Percentiles rank a stretch among this genome's conserved stretches.
phyloP scores from a whole-genome alignment of 23 tunicate genomes.

The Trididemnum clinides region DNA sequence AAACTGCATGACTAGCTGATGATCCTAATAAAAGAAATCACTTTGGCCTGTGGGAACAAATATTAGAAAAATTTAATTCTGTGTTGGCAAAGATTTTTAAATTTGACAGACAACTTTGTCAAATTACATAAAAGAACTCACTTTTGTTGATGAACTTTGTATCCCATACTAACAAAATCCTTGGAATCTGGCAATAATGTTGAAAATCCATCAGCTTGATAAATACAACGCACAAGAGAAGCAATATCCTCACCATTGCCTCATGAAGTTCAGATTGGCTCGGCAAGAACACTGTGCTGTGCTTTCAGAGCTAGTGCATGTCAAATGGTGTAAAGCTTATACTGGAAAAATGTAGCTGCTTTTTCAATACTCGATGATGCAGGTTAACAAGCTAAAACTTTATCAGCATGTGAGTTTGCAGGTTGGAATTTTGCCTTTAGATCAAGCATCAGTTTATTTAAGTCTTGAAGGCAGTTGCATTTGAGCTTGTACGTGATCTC shows the following conservation, averaged over 20 bases:
- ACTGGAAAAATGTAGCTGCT: background rate
- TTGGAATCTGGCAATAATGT: background rate
- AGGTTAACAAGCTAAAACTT: background rate
- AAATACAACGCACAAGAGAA: background rate
- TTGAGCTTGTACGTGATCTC: background rate
- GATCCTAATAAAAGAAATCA: background rate
- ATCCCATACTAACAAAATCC: background rate
- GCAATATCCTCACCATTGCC: background rate
- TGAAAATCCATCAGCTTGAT: background rate
- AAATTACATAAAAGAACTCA: background rate
- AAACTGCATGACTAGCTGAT: background rate
- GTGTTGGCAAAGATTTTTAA: background rate
- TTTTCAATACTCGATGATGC: background rate
- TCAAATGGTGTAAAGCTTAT: background rate
- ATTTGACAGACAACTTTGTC: background rate
- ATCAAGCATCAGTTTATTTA: background rate
- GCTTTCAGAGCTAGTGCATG: background rate
- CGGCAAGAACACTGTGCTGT: background rate
- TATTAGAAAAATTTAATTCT: background rate
- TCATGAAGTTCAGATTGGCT: background rate
- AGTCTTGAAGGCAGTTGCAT: background rate
- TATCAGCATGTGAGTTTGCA: background rate
- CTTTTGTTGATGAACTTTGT: background rate
- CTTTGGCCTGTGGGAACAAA: background rate
- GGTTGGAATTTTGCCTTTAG: background rate